Evolutionary conservation across 2,113 vertebrate genomes (phyloP), one percentile per base, ranked within the genome.

Genomic region (Colossoma macropomum): DNA sequence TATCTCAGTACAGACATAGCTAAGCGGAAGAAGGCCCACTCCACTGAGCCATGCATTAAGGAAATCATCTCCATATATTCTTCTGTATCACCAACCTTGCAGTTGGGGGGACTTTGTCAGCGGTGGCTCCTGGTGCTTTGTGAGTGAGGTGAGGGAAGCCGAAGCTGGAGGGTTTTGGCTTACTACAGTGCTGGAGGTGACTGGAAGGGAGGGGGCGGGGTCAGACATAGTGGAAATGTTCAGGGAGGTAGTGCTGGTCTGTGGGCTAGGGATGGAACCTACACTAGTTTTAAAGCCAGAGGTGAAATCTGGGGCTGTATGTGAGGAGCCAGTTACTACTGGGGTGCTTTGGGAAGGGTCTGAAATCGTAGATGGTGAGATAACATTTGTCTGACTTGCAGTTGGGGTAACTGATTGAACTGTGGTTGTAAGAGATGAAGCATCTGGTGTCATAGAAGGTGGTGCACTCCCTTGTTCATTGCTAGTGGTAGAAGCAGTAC

Each of bases 81-180:
- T 89, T 89, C 92, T 91, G 89, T 93, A 38, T 93, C 93, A 95
- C 94, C 93, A 94, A 95, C 94, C 94, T 94, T 94, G 93, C 91
- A 92, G 82, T 88, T 86, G 88, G 91, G 92, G 89, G 88, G 90
- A 92, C 89, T 90, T 90, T 92, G 92, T 88, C 90, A 87, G 86
- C 77, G 88, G 89, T 87, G 91, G 91, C 87, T 94, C 90, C 93
- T 86, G 92, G 86, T 89, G 87, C 86, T 92, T 91, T 90, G 92
- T 89, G 83, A 87, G 91, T 92, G 91, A 87, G 1, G 93, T 93
- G 83, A 92, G 72, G 73, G 93, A 93, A 32, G 93, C 89, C 19
- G 89, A 88, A 59, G 91, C 93, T 27, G 93, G 84, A 0, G 88
- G 84, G 30, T 92, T 93, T 52, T 92, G 92, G 85, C 77, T 86